These are phyloP conservation scores for Thalpophila matura DNA, from an alignment of 2,888 invertebrate genomes.

Conservation along the genomic window DNA sequence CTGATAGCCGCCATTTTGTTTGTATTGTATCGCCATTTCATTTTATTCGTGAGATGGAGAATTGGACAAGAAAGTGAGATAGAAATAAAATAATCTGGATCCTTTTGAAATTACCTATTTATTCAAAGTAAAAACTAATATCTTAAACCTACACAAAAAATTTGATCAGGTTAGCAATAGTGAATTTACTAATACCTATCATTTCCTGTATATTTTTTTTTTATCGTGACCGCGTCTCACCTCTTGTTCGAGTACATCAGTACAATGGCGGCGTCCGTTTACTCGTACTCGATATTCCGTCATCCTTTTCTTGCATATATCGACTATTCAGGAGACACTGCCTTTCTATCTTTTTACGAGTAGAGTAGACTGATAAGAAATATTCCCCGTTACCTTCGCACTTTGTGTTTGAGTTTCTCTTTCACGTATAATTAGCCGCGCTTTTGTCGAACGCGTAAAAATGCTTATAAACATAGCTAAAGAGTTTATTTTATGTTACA, in stretches of 20 bases:
- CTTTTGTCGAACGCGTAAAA: conserved; percentile 73
- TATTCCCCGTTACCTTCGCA: conserved; percentile 90
- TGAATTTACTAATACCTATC: conserved; percentile 24
- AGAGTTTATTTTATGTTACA: conserved; percentile 62
- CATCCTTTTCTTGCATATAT: conserved; percentile 91
- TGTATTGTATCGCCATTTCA: conserved; percentile 89
- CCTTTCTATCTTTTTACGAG: conserved; percentile 89
- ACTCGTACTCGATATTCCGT: conserved; percentile 87
- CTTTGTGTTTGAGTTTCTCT: conserved; percentile 86
- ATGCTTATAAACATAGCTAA: conserved; percentile 55
- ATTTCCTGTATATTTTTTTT: conserved; percentile 24
- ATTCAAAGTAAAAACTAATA: conserved; percentile 19
- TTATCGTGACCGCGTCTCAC: conserved; percentile 68
- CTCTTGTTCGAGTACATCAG: conserved; percentile 75
- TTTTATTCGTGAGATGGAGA: conserved; percentile 89
- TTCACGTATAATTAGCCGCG: conserved; percentile 85
- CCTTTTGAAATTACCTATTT: conserved; percentile 41
- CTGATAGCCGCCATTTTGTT: conserved; percentile 84
- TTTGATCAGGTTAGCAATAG: conserved; percentile 58
- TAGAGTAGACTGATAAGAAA: conserved; percentile 88
- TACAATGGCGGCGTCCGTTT: conserved; percentile 90
- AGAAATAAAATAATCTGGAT: conserved; percentile 84
- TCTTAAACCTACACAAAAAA: no score
- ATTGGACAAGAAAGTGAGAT: conserved; percentile 88
- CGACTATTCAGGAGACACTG: conserved; percentile 87